Conservation (phyloP, 2,888 invertebrate genomes). For the Axea sp. region DNA sequence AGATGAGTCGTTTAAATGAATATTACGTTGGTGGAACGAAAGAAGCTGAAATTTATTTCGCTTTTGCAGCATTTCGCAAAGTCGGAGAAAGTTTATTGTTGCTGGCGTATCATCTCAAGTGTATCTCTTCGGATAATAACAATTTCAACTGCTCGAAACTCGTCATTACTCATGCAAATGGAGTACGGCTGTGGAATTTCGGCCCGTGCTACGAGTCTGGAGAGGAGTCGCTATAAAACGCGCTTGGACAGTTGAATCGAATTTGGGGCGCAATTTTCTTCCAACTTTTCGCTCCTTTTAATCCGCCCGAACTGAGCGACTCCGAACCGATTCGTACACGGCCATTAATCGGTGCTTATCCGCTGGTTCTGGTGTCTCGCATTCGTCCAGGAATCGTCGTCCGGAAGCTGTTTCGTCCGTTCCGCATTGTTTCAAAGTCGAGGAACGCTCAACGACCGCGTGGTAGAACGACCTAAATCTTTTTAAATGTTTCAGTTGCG, state of each 20-base stretch:
- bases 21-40: slow-evolving; percentile 35
- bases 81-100: slow-evolving; percentile 38
- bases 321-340: no score
- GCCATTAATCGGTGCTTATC: no score
- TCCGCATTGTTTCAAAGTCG: no score
- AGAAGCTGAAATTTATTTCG: slow-evolving; percentile 20
- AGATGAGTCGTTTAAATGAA: slow-evolving; percentile 48
- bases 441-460: no score
- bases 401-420: no score
- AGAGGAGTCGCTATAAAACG: slow-evolving; percentile 7
- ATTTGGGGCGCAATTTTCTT: not conserved
- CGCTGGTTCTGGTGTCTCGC: no score
- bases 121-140: slow-evolving; percentile 24
- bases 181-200: not conserved
- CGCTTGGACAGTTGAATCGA: slow-evolving; percentile 6
- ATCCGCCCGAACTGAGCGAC: not conserved
- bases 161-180: slow-evolving; percentile 19
- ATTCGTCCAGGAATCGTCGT: no score
- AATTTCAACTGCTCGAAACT: slow-evolving; percentile 20
- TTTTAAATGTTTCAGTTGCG: no score
- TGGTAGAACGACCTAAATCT: no score
- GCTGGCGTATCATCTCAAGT: slow-evolving; percentile 15
- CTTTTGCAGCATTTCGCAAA: slow-evolving; percentile 20
- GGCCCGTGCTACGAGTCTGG: no score
- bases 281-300: not conserved